Evolutionary conservation across 1,140 invertebrate species (phyloP), one percentile per base, ranked within the genome.

Genomic region (Pseudomyrmex dendroicus): DNA sequence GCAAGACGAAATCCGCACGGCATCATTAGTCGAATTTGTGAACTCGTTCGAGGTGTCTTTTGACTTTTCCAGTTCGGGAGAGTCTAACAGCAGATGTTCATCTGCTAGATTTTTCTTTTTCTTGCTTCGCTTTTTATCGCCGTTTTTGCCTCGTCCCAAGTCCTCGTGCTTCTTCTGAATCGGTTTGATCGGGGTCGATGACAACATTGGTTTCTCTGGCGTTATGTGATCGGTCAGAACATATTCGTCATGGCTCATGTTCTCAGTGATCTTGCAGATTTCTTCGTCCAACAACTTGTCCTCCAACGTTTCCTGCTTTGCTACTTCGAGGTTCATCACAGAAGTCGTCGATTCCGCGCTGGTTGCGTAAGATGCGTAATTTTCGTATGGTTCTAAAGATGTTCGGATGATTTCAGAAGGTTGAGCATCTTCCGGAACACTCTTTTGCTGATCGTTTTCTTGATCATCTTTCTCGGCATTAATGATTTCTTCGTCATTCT

Each of bases 231-330:
- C 93, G 0, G 93, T 94, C 0, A 94, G 72, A 0, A 94, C 94
- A 25, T 94, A 94, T 12, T 94, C 94, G 7, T 94, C 94, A 17
- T 94, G 94, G 0, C 92, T 93, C 94, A 94, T 94, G 15, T 94
- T 94, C 22, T 94, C 93, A 0, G 93, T 94, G 9, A 94, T 94
- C 54, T 94, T 94, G 35, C 93, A 94, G 35, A 94, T 94, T 57
- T 94, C 94, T 35, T 94, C 93, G 22, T 94, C 93, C 0, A 94
- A 70, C 17, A 94, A 86, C 48, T 94, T 91, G 12, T 94, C 93
- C 54, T 94, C 94, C 0, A 93, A 54, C 25, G 89, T 89, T 15
- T 91, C 90, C 10, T 89, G 83, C 1, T 56, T 56, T 0, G 20
- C 73, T 0, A 20, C 20, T 2, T 62, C 52, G 12, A 83, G 0